Evolutionary conservation across 1,140 invertebrate genomes (phyloP).

Genomic region (Aphelinus atriplicis): DNA sequence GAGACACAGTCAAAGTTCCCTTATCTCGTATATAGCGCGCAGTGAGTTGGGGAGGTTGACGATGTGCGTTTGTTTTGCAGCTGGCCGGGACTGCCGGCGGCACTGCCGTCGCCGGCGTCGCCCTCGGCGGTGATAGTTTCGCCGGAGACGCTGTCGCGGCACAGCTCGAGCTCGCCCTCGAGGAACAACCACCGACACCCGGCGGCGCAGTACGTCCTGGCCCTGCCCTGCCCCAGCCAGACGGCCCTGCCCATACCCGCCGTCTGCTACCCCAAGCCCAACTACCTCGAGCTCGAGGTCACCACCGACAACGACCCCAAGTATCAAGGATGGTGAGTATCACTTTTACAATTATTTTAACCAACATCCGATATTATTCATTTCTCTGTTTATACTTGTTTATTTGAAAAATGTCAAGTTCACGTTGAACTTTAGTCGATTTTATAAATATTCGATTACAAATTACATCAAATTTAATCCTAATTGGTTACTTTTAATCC

Average conservation of each 20-base stretch:
- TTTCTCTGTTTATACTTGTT: no score
- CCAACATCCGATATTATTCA: no score
- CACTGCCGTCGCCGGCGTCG: constrained; percentile 75
- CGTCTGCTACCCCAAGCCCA: constrained; percentile 60
- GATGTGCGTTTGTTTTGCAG: constrained; percentile 43
- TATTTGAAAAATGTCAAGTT: no score
- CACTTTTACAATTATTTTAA: no score
- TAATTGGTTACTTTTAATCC: no score
- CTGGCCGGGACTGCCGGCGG: constrained; percentile 63
- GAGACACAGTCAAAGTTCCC: no score
- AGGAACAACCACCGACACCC: constrained; percentile 50
- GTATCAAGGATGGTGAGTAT: constrained; percentile 61
- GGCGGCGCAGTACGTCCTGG: constrained; percentile 55
- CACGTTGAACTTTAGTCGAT: no score
- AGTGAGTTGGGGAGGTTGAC: no score
- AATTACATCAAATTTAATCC: no score
- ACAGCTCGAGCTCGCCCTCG: constrained; percentile 66
- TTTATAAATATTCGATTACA: no score
- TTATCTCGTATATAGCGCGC: no score
- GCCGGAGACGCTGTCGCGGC: constrained; percentile 75
- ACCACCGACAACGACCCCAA: constrained; percentile 58
- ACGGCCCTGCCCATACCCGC: constrained; percentile 54
- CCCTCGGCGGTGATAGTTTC: constrained; percentile 78
- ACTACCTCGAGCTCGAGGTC: constrained; percentile 57
- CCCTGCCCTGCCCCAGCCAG: constrained; percentile 57